These are phyloP conservation scores for Dinomys branickii DNA, from an alignment of 2,113 vertebrate species.

Conservation along the genomic window DNA sequence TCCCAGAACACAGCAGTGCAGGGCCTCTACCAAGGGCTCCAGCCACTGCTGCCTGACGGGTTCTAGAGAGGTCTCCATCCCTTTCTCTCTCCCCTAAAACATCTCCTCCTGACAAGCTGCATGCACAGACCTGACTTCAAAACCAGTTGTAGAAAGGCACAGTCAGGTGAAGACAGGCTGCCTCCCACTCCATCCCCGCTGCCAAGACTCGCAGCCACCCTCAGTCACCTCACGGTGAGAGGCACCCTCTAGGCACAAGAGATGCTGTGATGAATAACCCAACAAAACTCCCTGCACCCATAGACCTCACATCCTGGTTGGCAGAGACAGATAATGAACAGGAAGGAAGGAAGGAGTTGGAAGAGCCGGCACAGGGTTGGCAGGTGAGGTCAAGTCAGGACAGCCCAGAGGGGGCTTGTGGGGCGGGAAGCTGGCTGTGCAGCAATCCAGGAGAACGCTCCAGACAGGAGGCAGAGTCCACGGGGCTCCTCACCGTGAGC, in stretches of 20 bases:
- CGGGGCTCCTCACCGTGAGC: not conserved
- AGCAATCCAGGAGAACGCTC: not conserved
- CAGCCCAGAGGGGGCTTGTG: not conserved
- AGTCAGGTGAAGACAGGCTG: not conserved
- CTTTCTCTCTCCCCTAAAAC: not conserved
- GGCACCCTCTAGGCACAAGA: not conserved
- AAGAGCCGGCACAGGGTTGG: not conserved
- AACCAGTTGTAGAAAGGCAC: not conserved
- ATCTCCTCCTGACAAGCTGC: not conserved
- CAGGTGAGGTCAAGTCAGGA: not conserved
- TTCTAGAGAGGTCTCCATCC: not conserved
- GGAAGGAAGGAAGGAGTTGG: not conserved
- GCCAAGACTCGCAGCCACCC: not conserved
- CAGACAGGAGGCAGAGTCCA: not conserved
- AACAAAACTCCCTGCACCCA: not conserved
- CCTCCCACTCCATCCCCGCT: too few relatives aligned
- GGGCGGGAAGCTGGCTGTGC: fast-evolving
- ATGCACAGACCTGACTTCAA: not conserved
- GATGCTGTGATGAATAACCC: not conserved
- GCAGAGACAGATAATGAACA: not conserved
- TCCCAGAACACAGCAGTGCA: not conserved
- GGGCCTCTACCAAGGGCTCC: not conserved
- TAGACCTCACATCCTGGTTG: fast-evolving
- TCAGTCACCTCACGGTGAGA: not conserved
- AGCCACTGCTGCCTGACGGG: not conserved